These are phyloP conservation scores for Troides oblongomaculatus DNA, from an alignment of 2,888 invertebrate species.

Conservation along the genomic window DNA sequence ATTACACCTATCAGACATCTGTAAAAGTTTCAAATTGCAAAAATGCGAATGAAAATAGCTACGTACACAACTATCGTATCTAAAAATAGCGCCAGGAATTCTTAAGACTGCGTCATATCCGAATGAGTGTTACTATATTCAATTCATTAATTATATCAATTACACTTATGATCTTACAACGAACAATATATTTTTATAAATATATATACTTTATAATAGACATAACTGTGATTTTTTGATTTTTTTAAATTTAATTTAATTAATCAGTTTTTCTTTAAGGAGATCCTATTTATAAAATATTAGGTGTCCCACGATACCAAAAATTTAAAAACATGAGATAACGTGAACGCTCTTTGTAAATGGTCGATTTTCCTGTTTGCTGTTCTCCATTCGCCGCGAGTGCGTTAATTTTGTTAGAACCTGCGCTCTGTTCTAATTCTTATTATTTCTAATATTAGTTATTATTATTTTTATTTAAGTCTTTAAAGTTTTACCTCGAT, in stretches of 20 bases:
- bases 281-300: neutral
- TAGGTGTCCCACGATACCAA: slow-evolving; percentile 14
- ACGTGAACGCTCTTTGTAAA: slow-evolving; percentile 67
- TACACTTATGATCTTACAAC: slow-evolving; percentile 15
- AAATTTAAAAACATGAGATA: slow-evolving; percentile 35
- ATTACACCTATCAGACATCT: slow-evolving; percentile 40
- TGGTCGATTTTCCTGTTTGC: slow-evolving; percentile 79
- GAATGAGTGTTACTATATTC: slow-evolving; percentile 49
- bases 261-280: neutral
- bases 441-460: slow-evolving; percentile 72
- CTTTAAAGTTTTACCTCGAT: slow-evolving; percentile 58
- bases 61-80: slow-evolving; percentile 56
- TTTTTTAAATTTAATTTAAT: neutral
- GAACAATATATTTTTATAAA: slow-evolving; percentile 17
- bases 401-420: slow-evolving; percentile 68
- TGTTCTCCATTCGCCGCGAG: slow-evolving; percentile 72
- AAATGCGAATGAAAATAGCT: slow-evolving; percentile 75
- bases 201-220: neutral
- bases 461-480: slow-evolving; percentile 69
- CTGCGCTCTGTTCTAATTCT: slow-evolving; percentile 64
- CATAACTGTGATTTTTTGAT: neutral
- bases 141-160: slow-evolving; percentile 18
- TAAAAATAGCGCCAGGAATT: slow-evolving; percentile 74
- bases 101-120: slow-evolving; percentile 60
- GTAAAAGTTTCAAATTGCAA: slow-evolving; percentile 75